Conservation (phyloP, 2,888 invertebrate species). For the Endotricha flammealis region DNA sequence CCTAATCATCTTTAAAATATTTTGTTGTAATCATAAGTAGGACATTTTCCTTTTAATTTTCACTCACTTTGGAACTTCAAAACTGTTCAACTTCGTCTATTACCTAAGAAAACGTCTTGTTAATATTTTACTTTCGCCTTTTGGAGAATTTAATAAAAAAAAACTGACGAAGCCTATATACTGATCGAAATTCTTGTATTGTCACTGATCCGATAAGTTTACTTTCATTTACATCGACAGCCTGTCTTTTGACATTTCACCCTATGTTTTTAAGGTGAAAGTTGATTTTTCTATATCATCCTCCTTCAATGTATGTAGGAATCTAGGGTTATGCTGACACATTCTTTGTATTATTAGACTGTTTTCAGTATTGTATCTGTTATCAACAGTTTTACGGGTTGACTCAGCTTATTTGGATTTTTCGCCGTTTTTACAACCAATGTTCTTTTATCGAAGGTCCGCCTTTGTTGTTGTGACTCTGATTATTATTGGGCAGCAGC, state of each 20-base stretch:
- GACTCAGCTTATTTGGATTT: slow-evolving; percentile 25
- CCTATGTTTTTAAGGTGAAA: neutral
- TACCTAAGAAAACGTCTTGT: slow-evolving; percentile 10
- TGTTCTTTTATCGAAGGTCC: slow-evolving; percentile 36
- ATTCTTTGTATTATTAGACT: slow-evolving; percentile 37
- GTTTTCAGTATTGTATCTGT: slow-evolving; percentile 39
- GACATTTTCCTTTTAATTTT: neutral
- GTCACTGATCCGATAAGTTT: slow-evolving; percentile 6
- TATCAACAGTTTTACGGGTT: slow-evolving; percentile 33
- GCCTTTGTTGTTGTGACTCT: slow-evolving; percentile 24
- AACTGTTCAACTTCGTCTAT: slow-evolving; percentile 7
- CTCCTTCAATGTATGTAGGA: neutral
- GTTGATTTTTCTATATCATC: neutral
- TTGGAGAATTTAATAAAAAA: slow-evolving; percentile 9
- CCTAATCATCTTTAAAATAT: too few relatives aligned
- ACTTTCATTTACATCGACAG: neutral
- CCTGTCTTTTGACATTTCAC: neutral
- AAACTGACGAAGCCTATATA: neutral
- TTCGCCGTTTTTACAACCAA: slow-evolving; percentile 33
- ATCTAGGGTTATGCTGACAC: slow-evolving; percentile 41
- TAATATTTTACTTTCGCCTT: slow-evolving; percentile 9
- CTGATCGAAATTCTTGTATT: slow-evolving; percentile 11
- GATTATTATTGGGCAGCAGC: slow-evolving; percentile 10
- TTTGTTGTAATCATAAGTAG: too few relatives aligned
- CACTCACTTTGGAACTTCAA: slow-evolving; percentile 1